Evolutionary conservation across 1,140 invertebrate genomes (phyloP).

Genomic region (Druon quercuslanigerum): DNA sequence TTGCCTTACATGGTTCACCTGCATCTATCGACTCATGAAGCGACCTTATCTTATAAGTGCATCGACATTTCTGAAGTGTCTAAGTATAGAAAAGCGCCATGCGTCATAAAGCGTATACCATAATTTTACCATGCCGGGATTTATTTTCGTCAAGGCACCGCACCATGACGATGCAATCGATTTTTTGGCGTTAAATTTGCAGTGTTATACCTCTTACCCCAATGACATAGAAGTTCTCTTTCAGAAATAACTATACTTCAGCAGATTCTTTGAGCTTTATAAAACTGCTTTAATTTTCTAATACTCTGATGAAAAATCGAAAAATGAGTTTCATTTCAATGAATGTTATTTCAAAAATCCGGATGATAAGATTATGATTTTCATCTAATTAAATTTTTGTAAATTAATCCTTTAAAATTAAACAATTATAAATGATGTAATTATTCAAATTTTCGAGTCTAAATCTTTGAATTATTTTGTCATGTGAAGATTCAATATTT

Average conservation of each 20-base stretch:
- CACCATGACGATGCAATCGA: constrained; percentile 4
- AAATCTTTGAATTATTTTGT: no score
- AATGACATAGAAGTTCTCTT: background rate
- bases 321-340: background rate
- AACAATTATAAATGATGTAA: no score
- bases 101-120: constrained; percentile 7
- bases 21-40: constrained; percentile 22
- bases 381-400: no score
- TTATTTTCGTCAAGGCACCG: constrained; percentile 20
- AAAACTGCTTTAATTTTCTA: background rate
- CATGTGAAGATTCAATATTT: no score
- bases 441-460: no score
- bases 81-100: constrained; percentile 21
- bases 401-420: no score
- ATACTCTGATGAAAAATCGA: background rate
- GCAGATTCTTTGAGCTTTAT: background rate
- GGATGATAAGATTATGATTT: no score
- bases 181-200: constrained; percentile 11
- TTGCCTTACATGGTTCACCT: constrained; percentile 15
- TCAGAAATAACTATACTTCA: background rate
- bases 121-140: background rate
- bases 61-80: constrained; percentile 21
- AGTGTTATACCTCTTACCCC: background rate
- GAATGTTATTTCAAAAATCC: no score
- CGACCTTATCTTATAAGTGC: constrained; percentile 14